Base-by-base conservation (phyloP, 2,888 invertebrate genomes). In the Trilocha varians region DNA sequence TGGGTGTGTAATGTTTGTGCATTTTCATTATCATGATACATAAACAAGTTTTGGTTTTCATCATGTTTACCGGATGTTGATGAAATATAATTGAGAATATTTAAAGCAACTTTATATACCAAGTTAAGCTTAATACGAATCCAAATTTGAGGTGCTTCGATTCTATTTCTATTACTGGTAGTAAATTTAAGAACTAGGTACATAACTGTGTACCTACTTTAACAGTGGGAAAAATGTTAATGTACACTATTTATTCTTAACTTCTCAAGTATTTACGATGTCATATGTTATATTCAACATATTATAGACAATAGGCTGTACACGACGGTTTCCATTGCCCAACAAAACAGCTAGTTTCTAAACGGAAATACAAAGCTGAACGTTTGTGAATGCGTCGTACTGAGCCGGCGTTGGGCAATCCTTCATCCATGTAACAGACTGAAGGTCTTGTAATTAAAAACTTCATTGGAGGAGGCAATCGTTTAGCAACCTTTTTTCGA, bases 291-390 rank as follows among this genome's bases (percentile, higher is more conserved):
- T 25, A n/a, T n/a, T n/a, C n/a, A n/a, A n/a, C n/a, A n/a, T 25
- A 25, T 25, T 6, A 25, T 25, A 25, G 25, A 25, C 25, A 25
- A 25, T 25, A 11, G 25, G 25, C n/a, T n/a, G n/a, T 25, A 25
- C 11, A 25, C 6, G 8, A 25, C 53, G 57, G 51, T 60, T 59
- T 58, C 45, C 59, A 53, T 78, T 78, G 70, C 67, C 50, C 52
- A 74, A 78, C 67, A 45, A 57, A 70, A 65, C 59, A 57, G 63
- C 59, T 67, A 66, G 70, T 77, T 77, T 78, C 71, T 69, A 74
- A 77, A 78, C 72, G 78, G 78, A 78, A 78, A 76, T 68, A 59
- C 59, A 51, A 58, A 55, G 59, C 65, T 66, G 63, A 53, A 55
- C 59, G 65, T 70, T 63, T 66, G 58, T 57, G 61, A 54, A 48